These are phyloP conservation scores for Scaptodrosophila lebanonensis DNA, from an alignment of 1,140 invertebrate species.

Conservation along the genomic window DNA sequence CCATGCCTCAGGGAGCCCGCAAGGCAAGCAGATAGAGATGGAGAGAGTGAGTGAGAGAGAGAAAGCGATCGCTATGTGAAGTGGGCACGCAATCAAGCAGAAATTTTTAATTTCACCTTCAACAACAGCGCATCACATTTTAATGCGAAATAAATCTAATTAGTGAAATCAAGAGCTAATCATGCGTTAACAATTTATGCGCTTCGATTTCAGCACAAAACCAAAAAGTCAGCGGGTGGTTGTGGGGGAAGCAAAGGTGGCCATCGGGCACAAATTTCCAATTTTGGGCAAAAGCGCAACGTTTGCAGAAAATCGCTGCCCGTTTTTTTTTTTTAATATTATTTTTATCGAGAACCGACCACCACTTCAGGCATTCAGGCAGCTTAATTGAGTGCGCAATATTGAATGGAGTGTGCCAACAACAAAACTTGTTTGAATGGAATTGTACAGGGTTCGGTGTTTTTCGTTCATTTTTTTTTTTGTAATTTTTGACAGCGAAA, in stretches of 20 bases:
- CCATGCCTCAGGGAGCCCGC: too few relatives aligned
- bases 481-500: too few relatives aligned
- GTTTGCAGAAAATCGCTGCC: constrained; percentile 50
- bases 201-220: constrained; percentile 49
- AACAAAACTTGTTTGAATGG: too few relatives aligned
- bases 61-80: too few relatives aligned
- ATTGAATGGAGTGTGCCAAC: constrained; percentile 43
- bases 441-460: too few relatives aligned
- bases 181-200: constrained; percentile 74
- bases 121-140: constrained; percentile 43
- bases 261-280: too few relatives aligned
- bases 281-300: constrained; percentile 60
- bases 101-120: constrained; percentile 69
- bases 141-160: constrained; percentile 73
- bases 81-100: constrained; percentile 48
- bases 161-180: constrained; percentile 72
- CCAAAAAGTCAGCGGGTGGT: too few relatives aligned
- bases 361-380: constrained; percentile 39
- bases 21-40: too few relatives aligned
- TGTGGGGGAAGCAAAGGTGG: too few relatives aligned
- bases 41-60: too few relatives aligned
- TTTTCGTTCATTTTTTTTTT: too few relatives aligned
- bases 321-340: constrained; percentile 9
- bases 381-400: constrained; percentile 62
- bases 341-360: constrained; percentile 24